Evolutionary conservation across 2,888 invertebrate species (phyloP), one percentile per base, ranked within the genome.

Genomic region (Lepidonotus clava): DNA sequence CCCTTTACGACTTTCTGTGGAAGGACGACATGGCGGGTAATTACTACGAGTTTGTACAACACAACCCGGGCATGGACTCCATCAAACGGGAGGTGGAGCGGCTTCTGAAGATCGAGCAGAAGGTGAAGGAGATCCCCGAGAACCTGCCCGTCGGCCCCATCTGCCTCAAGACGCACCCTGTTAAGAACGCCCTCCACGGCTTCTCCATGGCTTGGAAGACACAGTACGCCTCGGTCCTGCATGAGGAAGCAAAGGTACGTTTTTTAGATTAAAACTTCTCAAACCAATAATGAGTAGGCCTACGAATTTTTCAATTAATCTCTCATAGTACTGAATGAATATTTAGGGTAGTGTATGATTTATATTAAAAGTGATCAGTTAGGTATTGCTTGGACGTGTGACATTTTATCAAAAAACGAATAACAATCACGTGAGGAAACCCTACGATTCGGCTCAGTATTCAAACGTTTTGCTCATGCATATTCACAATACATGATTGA

Each of bases 141-240:
- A 71, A 89, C 28, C 87, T 93, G 18, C 92, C 92, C 8, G 92
- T 92, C 36, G 94, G 94, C n/a, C 91, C 93, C 2, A 90, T 94
- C 46, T 92, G 91, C 87, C 90, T 94, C 28, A 90, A 92, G 83
- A 93, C 93, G 0, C 91, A 92, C 71, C 93, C 93, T 0, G 92
- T 94, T 87, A 92, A 92, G 85, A 92, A 93, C 89, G 93, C 93
- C 18, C 91, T 94, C 6, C 93, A 93, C 88, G 93, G 93, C 4
- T 94, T 94, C 90, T 91, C 94, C 80, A 91, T 94, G 91, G 92
- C 93, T 4, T 94, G 94, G 94, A 94, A 94, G 88, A 93, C 92
- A 77, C 92, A 92, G 88, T 94, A 93, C 91, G 94, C 94, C 0
- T 93, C 93, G 14, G 91, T 93, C 6, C 89, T 94, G 18, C 93